Evolutionary conservation across 2,113 vertebrate genomes (phyloP).

Genomic region (Chaetops frenatus): DNA sequence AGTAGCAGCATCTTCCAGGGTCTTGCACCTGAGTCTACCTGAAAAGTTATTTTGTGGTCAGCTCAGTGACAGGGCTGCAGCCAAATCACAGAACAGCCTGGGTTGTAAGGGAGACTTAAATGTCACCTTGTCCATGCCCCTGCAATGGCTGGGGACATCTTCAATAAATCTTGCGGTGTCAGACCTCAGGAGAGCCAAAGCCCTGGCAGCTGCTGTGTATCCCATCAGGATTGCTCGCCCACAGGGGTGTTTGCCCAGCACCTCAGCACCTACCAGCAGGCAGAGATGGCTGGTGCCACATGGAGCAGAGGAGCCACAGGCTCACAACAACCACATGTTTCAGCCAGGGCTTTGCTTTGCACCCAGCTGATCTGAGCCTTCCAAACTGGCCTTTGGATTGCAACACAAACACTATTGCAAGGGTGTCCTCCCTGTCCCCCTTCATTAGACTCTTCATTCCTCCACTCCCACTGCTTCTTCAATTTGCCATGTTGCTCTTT

Average conservation of each 20-base stretch:
- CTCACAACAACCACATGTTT: rapidly evolving
- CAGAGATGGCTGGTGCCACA: background rate
- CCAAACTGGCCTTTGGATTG: background rate
- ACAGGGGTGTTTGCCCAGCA: background rate
- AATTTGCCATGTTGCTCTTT: background rate
- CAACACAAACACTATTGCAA: background rate
- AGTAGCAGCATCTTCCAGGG: background rate
- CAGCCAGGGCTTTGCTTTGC: background rate
- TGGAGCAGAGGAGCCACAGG: background rate
- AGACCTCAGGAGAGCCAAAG: background rate
- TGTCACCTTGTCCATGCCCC: background rate
- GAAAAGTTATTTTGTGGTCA: background rate
- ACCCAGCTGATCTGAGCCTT: background rate
- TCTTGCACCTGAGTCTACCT: background rate
- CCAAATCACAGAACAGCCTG: background rate
- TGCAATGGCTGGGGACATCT: background rate
- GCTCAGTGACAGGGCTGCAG: background rate
- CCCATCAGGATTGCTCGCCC: background rate
- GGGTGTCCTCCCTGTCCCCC: background rate
- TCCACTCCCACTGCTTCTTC: background rate
- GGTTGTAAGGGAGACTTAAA: background rate
- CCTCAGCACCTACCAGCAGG: background rate
- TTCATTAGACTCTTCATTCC: background rate
- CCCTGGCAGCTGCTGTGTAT: background rate
- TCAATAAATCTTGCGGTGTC: background rate